Conservation (phyloP, 2,888 invertebrate genomes). For the Hirtodrosophila cameraria region DNA sequence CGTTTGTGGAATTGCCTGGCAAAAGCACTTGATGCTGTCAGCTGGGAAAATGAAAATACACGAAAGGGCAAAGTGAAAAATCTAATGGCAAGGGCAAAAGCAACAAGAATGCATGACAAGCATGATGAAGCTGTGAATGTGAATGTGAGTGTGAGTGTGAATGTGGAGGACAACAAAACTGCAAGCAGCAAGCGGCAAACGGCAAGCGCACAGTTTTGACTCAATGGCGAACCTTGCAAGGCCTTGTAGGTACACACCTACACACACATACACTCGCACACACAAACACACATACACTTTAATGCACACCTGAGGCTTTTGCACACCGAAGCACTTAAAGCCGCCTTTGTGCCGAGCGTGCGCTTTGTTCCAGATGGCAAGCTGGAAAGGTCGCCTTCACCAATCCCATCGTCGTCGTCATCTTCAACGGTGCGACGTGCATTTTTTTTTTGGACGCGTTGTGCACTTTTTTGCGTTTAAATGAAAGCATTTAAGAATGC, state of each 20-base stretch:
- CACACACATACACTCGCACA: conserved; percentile 3
- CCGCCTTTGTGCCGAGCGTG: conserved; percentile 55
- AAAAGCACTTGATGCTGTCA: conserved; percentile 66
- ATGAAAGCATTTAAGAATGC: conserved; percentile 55
- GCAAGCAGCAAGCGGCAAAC: conserved; percentile 38
- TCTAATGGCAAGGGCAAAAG: conserved; percentile 14
- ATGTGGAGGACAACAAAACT: conserved; percentile 21
- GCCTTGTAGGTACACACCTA: conserved; percentile 14
- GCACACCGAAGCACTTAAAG: conserved; percentile 54
- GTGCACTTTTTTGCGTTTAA: conserved; percentile 50
- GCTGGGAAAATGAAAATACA: conserved; percentile 53
- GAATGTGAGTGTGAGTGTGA: not conserved
- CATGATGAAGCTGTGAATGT: not conserved
- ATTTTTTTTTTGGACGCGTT: no score
- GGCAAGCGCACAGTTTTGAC: conserved; percentile 45
- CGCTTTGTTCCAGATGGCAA: conserved; percentile 41
- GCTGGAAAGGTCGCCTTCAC: conserved; percentile 17
- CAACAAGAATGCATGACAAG: not conserved
- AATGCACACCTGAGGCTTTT: conserved; percentile 47
- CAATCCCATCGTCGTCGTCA: conserved; percentile 2
- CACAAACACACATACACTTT: conserved; percentile 9
- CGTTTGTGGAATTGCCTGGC: conserved; percentile 32
- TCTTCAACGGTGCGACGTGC: not conserved
- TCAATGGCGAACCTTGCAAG: conserved; percentile 22
- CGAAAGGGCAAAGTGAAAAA: conserved; percentile 42